Percentiles rank a stretch among this genome's conserved stretches.
phyloP scores from a whole-genome alignment of 92 coral and sea anemone species.

The Palythoa grandiflora region DNA sequence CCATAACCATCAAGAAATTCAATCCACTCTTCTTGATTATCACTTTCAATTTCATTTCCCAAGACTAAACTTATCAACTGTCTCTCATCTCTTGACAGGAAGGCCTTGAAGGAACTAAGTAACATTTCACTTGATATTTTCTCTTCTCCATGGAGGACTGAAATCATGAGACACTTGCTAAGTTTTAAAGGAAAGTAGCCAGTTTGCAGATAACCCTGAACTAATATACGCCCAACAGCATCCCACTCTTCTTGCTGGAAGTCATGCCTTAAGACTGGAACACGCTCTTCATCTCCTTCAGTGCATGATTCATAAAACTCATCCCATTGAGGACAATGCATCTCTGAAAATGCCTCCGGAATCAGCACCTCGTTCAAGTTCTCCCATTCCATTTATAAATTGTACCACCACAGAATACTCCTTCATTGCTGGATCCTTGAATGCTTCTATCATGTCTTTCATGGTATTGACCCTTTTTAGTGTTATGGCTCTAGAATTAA shows the following conservation, averaged over 20 bases:
- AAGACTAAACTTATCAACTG: constrained; percentile 46
- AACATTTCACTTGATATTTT: constrained; percentile 34
- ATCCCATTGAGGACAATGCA: not conserved
- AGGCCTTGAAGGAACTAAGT: constrained; percentile 59
- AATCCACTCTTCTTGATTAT: constrained; percentile 63
- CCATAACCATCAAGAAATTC: constrained; percentile 72
- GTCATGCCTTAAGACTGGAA: constrained; percentile 15
- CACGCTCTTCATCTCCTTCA: constrained; percentile 22
- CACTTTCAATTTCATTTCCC: constrained; percentile 51
- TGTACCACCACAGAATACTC: not conserved
- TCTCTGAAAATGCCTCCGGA: no score
- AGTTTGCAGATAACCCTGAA: constrained; percentile 21
- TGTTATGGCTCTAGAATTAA: constrained; percentile 13
- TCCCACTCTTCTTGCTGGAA: constrained; percentile 27
- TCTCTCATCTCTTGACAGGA: constrained; percentile 71
- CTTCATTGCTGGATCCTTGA: constrained; percentile 14
- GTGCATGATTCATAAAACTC: constrained; percentile 15
- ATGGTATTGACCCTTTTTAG: constrained; percentile 11
- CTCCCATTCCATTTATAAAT: constrained; percentile 15
- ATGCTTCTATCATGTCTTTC: constrained; percentile 19
- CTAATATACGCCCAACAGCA: constrained; percentile 5
- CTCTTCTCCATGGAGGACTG: constrained; percentile 14
- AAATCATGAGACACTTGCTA: constrained; percentile 28
- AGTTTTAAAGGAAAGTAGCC: constrained; percentile 33
- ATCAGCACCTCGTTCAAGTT: not conserved